phyloP scores from a whole-genome alignment of 2,113 vertebrate genomes.

The Cheirogaleus medius region DNA sequence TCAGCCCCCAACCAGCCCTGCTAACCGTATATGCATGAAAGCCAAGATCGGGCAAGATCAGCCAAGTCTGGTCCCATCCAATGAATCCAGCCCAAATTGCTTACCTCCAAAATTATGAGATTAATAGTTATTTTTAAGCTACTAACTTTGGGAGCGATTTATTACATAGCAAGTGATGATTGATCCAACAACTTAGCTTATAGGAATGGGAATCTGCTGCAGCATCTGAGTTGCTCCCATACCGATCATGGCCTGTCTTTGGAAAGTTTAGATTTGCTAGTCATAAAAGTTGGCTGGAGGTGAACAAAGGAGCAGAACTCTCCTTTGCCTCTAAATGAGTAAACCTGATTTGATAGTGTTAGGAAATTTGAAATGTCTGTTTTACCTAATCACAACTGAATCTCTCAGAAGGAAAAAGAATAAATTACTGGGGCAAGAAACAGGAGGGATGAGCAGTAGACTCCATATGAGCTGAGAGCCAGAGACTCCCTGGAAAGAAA shows the following conservation, averaged over 20 bases:
- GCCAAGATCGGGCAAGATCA: not conserved
- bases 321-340: not conserved
- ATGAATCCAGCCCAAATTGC: not conserved
- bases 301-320: not conserved
- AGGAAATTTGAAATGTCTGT: not conserved
- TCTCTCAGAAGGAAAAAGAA: not conserved
- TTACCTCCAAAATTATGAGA: not conserved
- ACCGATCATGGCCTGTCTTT: not conserved
- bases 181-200: not conserved
- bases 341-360: not conserved
- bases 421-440: not conserved
- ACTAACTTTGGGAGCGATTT: not conserved
- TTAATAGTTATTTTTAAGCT: not conserved
- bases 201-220: not conserved
- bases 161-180: not conserved
- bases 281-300: not conserved
- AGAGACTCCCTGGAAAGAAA: conserved; percentile 15
- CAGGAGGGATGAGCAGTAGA: not conserved
- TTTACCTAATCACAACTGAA: not conserved
- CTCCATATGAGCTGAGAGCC: not conserved
- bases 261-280: not conserved
- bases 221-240: not conserved
- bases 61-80: not conserved
- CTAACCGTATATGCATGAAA: not conserved
- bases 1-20: not conserved